phyloP scores from a whole-genome alignment of 2,113 vertebrate species.

The Haplotaxodon microlepis region DNA sequence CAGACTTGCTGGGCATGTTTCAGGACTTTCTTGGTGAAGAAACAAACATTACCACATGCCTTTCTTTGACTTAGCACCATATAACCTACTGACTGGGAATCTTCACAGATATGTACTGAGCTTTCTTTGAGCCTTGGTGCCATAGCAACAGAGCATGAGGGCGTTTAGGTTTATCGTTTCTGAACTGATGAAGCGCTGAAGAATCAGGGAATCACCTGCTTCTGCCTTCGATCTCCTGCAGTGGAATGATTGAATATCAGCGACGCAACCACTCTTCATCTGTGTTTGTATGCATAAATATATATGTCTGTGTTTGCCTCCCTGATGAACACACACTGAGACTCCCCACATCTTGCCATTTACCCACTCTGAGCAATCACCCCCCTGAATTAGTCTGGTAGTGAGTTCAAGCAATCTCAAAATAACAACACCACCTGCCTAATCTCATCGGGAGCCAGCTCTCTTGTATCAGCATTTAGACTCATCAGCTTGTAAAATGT shows the following conservation, averaged over 20 bases:
- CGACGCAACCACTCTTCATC: not conserved
- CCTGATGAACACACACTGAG: not conserved
- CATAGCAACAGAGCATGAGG: slow-evolving; percentile 47
- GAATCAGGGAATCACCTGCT: not conserved
- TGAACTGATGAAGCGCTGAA: not conserved
- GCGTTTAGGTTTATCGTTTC: not conserved
- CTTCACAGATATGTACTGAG: not conserved
- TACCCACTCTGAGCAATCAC: not conserved
- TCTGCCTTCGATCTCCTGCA: not conserved
- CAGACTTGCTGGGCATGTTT: not conserved
- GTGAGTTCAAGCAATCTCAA: not conserved
- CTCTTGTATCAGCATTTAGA: not conserved
- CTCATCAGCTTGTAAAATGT: not conserved
- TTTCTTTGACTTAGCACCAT: not conserved
- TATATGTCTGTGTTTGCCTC: not conserved
- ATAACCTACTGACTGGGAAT: not conserved
- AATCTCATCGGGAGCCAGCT: not conserved
- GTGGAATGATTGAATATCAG: not conserved
- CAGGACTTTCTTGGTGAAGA: not conserved
- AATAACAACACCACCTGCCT: not conserved
- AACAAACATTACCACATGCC: not conserved
- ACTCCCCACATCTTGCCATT: not conserved
- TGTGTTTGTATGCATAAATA: not conserved
- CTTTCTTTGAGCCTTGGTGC: slow-evolving; percentile 21
- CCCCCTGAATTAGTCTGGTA: not conserved